Evolutionary conservation across 2,888 invertebrate species (phyloP).

Genomic region (Chloroclysta siterata): DNA sequence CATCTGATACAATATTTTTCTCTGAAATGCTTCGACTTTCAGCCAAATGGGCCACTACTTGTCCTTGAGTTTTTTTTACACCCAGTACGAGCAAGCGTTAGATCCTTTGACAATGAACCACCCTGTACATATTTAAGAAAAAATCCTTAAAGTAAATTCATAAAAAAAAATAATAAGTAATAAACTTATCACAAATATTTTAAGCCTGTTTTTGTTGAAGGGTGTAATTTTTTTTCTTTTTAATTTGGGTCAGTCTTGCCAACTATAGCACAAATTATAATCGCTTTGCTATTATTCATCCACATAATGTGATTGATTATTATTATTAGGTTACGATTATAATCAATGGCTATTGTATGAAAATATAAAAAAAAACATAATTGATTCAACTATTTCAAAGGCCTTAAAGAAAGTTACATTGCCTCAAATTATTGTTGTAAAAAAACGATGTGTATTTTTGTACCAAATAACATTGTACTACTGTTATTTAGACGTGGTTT

Average conservation of each 20-base stretch:
- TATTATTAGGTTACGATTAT: neutral
- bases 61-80: no score
- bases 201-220: neutral
- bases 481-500: slow-evolving; percentile 43
- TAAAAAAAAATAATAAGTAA: neutral
- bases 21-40: no score
- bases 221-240: slow-evolving; percentile 9
- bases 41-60: no score
- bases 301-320: neutral
- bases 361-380: neutral
- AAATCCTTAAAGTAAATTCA: neutral
- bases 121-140: neutral
- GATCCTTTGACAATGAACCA: neutral
- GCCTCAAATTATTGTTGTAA: slow-evolving; percentile 40
- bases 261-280: slow-evolving; percentile 3
- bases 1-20: no score
- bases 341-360: neutral
- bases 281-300: neutral
- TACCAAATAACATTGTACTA: slow-evolving; percentile 59
- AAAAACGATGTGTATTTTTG: slow-evolving; percentile 66
- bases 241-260: slow-evolving; percentile 8
- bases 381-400: neutral
- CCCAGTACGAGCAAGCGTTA: neutral
- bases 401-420: neutral
- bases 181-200: slow-evolving; percentile 1